phyloP scores from a whole-genome alignment of 2,888 invertebrate species.

The Branchellion lobata region DNA sequence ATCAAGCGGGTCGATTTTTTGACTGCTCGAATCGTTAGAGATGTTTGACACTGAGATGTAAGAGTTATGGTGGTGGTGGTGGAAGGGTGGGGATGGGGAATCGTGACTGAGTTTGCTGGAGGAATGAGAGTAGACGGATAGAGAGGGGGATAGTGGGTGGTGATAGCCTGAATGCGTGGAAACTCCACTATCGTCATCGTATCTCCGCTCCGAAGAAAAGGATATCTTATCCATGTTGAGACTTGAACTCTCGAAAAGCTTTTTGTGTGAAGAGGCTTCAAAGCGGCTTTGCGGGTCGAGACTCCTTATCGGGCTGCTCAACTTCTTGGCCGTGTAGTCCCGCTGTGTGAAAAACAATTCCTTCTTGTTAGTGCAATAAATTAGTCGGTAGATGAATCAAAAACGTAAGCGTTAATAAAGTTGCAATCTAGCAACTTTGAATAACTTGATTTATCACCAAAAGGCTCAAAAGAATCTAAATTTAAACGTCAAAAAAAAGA shows the following conservation, averaged over 20 bases:
- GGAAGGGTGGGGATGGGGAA: not conserved
- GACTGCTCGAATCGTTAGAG: not conserved
- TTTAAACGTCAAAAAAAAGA: not conserved
- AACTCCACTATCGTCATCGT: not conserved
- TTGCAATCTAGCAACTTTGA: not conserved
- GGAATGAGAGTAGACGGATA: not conserved
- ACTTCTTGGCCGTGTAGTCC: not conserved
- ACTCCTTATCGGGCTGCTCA: not conserved
- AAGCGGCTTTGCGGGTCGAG: not conserved
- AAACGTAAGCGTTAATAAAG: not conserved
- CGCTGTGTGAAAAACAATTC: not conserved
- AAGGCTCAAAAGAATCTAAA: not conserved
- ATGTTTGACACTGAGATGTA: not conserved
- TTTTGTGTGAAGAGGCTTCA: slow-evolving; percentile 4
- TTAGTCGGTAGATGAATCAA: not conserved
- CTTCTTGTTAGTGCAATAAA: not conserved
- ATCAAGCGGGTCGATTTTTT: not conserved
- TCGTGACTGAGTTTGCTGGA: not conserved
- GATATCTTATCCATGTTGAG: not conserved
- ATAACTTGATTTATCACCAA: not conserved
- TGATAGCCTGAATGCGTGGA: not conserved
- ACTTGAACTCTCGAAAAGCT: slow-evolving; percentile 1
- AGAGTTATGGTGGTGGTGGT: not conserved
- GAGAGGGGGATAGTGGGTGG: not conserved
- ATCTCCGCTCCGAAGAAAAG: not conserved